These are phyloP conservation scores for Coccyzus lansbergi DNA, from an alignment of 2,797 vertebrate genomes.

Conservation along the genomic window DNA sequence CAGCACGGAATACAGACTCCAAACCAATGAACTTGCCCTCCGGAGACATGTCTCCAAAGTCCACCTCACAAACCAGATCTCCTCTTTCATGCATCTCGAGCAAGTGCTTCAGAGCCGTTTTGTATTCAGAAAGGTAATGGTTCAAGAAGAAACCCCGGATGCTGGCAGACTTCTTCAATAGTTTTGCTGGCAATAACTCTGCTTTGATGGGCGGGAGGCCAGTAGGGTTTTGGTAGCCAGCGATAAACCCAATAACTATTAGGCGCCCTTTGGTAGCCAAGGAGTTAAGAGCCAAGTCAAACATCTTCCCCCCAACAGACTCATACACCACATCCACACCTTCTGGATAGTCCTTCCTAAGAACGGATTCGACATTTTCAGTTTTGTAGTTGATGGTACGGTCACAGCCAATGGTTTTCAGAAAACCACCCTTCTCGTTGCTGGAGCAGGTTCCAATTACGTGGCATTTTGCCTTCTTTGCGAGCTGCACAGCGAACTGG, in stretches of 20 bases:
- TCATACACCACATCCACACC: constrained; percentile 92
- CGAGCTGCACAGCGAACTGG: constrained; percentile 93
- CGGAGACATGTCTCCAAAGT: constrained; percentile 81
- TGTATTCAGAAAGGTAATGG: constrained; percentile 85
- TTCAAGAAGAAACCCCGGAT: constrained; percentile 90
- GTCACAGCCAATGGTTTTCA: constrained; percentile 90
- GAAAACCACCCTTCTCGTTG: constrained; percentile 86
- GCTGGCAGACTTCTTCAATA: constrained; percentile 90
- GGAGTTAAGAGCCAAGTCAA: constrained; percentile 85
- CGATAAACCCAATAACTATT: constrained; percentile 90
- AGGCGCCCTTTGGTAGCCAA: constrained; percentile 86
- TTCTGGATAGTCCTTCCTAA: constrained; percentile 83
- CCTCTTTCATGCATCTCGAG: constrained; percentile 82
- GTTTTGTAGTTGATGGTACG: constrained; percentile 87
- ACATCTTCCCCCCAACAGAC: constrained; percentile 85
- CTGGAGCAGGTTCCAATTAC: constrained; percentile 93
- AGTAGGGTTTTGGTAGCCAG: constrained; percentile 86
- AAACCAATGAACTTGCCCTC: constrained; percentile 87
- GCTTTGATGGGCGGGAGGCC: constrained; percentile 82
- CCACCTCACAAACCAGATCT: constrained; percentile 88
- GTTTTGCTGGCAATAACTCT: constrained; percentile 83
- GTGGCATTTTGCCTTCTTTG: constrained; percentile 89
- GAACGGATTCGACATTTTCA: constrained; percentile 80
- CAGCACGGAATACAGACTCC: constrained; percentile 89
- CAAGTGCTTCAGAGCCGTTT: constrained; percentile 83